These are phyloP conservation scores for Pseudopodoces humilis DNA, from an alignment of 2,113 vertebrate genomes.

Conservation along the genomic window DNA sequence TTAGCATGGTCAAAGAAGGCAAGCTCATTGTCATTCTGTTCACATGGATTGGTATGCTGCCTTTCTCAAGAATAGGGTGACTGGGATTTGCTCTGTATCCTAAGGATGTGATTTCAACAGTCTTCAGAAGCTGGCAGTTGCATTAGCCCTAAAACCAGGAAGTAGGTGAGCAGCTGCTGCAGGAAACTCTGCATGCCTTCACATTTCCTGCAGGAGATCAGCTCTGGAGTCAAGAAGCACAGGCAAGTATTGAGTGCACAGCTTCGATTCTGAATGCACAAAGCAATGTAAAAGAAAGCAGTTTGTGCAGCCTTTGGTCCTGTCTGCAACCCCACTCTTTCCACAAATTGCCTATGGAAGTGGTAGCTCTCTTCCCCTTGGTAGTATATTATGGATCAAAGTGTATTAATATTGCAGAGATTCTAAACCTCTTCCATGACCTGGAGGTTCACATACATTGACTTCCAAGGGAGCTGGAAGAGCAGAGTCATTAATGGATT, in stretches of 20 bases:
- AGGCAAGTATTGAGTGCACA: fast-evolving
- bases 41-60: background rate
- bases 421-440: background rate
- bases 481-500: background rate
- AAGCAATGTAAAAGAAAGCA: background rate
- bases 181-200: background rate
- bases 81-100: background rate
- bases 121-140: background rate
- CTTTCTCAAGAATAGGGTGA: background rate
- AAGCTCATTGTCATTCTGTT: background rate
- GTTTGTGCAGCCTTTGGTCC: background rate
- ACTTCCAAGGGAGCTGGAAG: background rate
- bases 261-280: fast-evolving
- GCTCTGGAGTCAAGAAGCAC: background rate
- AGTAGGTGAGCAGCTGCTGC: background rate
- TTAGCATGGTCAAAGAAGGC: background rate
- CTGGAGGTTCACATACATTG: background rate
- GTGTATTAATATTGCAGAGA: background rate
- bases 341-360: background rate
- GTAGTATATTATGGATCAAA: background rate
- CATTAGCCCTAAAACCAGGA: background rate
- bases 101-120: background rate
- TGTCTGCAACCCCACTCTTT: background rate
- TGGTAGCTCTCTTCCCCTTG: background rate
- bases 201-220: background rate